Percentiles rank a stretch among this genome's conserved stretches.
Conservation (phyloP, 2,797 vertebrate species). For the Poeciliopsis infans region DNA sequence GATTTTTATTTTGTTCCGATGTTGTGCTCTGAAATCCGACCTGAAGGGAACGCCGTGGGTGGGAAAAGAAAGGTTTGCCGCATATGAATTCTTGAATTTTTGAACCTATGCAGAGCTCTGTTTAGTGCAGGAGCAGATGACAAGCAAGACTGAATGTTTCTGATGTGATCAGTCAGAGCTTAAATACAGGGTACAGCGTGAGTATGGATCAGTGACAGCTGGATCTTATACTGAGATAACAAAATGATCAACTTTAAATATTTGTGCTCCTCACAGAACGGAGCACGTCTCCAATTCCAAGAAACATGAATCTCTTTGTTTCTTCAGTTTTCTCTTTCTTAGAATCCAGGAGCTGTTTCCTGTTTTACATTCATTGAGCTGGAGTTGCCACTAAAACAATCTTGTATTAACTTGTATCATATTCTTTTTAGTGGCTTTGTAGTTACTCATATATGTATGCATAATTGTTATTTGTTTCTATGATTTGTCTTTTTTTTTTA, state of each 20-base stretch:
- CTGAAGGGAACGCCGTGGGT: neutral
- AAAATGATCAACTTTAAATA: neutral
- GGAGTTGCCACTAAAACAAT: too few relatives aligned
- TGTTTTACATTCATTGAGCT: too few relatives aligned
- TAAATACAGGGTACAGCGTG: neutral
- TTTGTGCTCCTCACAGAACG: neutral
- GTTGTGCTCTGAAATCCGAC: slow-evolving; percentile 27
- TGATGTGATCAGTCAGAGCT: neutral
- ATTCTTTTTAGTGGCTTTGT: neutral
- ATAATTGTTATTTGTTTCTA: neutral
- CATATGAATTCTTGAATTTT: neutral
- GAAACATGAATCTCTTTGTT: neutral
- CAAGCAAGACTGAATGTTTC: neutral
- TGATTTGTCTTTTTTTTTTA: neutral
- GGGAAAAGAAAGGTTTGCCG: neutral
- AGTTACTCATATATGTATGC: neutral
- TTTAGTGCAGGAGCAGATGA: neutral
- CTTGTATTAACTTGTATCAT: too few relatives aligned
- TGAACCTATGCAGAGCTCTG: neutral
- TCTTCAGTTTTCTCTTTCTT: neutral
- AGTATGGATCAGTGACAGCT: neutral
- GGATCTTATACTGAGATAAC: neutral
- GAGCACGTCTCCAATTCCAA: neutral
- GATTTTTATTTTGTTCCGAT: slow-evolving; percentile 9
- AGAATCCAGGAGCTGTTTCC: neutral